Conservation (phyloP, 2,888 invertebrate genomes). For the Apotomis betuletana region DNA sequence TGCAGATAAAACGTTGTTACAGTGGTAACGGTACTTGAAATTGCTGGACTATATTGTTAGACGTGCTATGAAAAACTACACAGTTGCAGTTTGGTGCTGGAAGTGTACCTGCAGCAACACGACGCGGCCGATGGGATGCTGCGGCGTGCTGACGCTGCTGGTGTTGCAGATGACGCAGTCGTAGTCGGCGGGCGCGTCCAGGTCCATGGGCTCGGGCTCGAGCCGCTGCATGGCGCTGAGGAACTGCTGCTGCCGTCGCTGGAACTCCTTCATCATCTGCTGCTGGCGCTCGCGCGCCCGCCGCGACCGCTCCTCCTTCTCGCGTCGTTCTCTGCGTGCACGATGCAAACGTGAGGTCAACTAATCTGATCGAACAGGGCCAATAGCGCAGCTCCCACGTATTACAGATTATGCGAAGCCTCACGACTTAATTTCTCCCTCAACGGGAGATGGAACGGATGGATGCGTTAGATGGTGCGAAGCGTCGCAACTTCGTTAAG, state of each 20-base stretch:
- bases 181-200: slow-evolving; percentile 87
- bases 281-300: slow-evolving; percentile 95
- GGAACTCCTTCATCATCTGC: slow-evolving; percentile 95
- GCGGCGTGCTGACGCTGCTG: slow-evolving; percentile 91
- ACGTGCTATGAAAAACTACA: too few relatives aligned
- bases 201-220: slow-evolving; percentile 82
- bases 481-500: too few relatives aligned
- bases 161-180: slow-evolving; percentile 98
- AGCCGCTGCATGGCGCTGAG: slow-evolving; percentile 82
- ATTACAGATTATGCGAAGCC: too few relatives aligned
- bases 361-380: too few relatives aligned
- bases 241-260: slow-evolving; percentile 92
- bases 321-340: slow-evolving; percentile 84
- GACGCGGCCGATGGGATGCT: slow-evolving; percentile 91
- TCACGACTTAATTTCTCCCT: too few relatives aligned
- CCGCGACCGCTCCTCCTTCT: slow-evolving; percentile 92
- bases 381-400: too few relatives aligned
- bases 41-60: too few relatives aligned
- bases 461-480: too few relatives aligned
- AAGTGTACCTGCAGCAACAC: slow-evolving; percentile 88
- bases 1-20: slow-evolving; percentile 38
- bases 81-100: neutral
- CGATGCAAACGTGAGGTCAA: neutral
- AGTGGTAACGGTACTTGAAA: neutral
- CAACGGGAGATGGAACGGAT: too few relatives aligned